Evolutionary conservation across 2,888 invertebrate species (phyloP).

Genomic region (Ichneumoninae sp.): DNA sequence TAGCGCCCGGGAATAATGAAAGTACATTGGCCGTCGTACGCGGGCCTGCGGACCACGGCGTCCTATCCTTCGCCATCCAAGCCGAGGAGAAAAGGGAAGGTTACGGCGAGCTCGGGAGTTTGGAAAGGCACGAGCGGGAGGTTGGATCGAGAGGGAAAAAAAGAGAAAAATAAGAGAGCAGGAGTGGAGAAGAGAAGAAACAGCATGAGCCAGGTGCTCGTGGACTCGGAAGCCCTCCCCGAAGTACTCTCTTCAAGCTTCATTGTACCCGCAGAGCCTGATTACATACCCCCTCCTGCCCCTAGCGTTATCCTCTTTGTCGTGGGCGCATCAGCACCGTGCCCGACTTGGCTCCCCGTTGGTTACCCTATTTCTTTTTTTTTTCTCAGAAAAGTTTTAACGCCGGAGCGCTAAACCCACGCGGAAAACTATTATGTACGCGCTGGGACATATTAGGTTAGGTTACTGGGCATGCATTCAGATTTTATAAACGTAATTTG

Average conservation of each 20-base stretch:
- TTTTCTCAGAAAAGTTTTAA: conserved; percentile 36
- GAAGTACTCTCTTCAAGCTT: conserved; percentile 32
- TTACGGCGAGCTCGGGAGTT: not conserved
- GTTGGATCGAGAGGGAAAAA: not conserved
- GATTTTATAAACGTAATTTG: conserved; percentile 1
- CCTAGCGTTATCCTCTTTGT: conserved; percentile 45
- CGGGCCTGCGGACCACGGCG: not conserved
- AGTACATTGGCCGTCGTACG: conserved; percentile 26
- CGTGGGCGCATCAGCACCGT: conserved; percentile 7
- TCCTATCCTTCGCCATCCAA: not conserved
- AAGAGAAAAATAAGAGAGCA: not conserved
- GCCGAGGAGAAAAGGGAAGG: not conserved
- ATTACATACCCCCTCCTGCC: conserved; percentile 47
- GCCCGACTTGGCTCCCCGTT: conserved; percentile 13
- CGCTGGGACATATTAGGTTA: not conserved
- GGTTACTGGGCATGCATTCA: not conserved
- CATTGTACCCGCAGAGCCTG: conserved; percentile 55
- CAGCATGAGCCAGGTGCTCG: not conserved
- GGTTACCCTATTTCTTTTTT: conserved; percentile 24
- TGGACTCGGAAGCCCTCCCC: conserved; percentile 22
- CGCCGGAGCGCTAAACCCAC: not conserved
- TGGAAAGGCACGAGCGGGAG: not conserved
- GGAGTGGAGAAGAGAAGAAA: not conserved
- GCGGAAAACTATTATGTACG: not conserved
- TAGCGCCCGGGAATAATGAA: conserved; percentile 37